These are phyloP conservation scores for Sebastes elongatus DNA, from an alignment of 2,797 vertebrate genomes.

Conservation along the genomic window DNA sequence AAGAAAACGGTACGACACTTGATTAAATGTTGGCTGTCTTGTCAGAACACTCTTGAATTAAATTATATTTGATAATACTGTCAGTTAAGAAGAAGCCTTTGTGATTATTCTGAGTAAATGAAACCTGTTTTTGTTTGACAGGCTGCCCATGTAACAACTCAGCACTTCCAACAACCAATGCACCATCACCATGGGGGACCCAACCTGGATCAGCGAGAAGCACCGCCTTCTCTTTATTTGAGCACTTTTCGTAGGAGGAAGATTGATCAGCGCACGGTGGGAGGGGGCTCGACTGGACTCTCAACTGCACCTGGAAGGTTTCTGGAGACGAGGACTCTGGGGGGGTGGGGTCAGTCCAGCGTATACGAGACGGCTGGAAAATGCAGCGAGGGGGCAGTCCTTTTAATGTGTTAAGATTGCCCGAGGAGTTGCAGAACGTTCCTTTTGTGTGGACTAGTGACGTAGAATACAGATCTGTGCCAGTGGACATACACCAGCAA, in stretches of 20 bases:
- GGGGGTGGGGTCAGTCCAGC: not conserved
- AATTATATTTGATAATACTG: not conserved
- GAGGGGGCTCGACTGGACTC: conserved; percentile 23
- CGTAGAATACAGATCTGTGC: conserved; percentile 51
- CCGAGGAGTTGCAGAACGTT: conserved; percentile 31
- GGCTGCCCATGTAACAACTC: conserved; percentile 73
- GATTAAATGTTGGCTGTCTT: not conserved
- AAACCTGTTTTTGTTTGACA: conserved; percentile 44
- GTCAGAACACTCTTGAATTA: not conserved
- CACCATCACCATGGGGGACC: conserved; percentile 65
- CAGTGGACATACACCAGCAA: conserved; percentile 59
- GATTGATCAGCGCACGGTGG: conserved; percentile 33
- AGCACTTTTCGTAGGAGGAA: conserved; percentile 72
- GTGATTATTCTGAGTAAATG: not conserved
- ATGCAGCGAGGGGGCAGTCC: not conserved
- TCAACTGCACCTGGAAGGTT: conserved; percentile 34
- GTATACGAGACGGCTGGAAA: not conserved
- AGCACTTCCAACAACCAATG: conserved; percentile 43
- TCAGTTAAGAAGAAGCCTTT: not conserved
- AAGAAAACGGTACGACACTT: conserved; percentile 82
- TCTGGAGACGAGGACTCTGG: conserved; percentile 10
- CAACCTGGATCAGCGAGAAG: conserved; percentile 44
- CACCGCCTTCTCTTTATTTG: conserved; percentile 46
- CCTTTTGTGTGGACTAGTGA: conserved; percentile 55
- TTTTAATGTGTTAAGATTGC: conserved; percentile 1